A percentile compares a stretch with the other conserved stretches of the same genome.
Evolutionary conservation across 2,113 vertebrate species (phyloP).

Genomic region (Dicerorhinus sumatrensis): DNA sequence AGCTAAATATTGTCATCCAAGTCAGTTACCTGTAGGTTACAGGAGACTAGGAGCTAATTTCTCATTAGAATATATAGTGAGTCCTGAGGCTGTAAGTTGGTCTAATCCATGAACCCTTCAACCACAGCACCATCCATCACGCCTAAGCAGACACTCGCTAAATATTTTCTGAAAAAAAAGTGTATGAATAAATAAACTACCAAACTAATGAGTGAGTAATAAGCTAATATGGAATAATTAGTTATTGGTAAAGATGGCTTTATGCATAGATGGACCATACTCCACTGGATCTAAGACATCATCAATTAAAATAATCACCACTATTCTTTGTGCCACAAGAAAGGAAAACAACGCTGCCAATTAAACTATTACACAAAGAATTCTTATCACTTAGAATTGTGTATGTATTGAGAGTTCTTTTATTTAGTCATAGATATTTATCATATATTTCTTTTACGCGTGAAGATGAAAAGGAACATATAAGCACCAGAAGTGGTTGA

Average conservation of each 20-base stretch:
- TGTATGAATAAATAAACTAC: background rate
- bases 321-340: background rate
- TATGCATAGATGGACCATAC: accelerated
- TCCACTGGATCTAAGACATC: too few species aligned
- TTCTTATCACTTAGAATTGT: background rate
- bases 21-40: background rate
- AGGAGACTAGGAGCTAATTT: too few species aligned
- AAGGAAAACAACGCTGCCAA: too few species aligned
- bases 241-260: background rate
- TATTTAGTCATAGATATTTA: too few species aligned
- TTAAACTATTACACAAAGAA: background rate
- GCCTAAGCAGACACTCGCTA: background rate
- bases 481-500: accelerated
- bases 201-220: too few species aligned
- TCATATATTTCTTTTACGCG: accelerated
- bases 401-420: too few species aligned
- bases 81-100: background rate
- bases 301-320: too few species aligned
- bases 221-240: accelerated
- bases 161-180: background rate
- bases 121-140: accelerated
- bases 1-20: accelerated
- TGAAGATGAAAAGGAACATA: background rate
- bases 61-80: background rate
- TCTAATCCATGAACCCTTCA: too few species aligned